Base-by-base conservation (phyloP, 1,140 invertebrate genomes). In the Phymastichus coffea region DNA sequence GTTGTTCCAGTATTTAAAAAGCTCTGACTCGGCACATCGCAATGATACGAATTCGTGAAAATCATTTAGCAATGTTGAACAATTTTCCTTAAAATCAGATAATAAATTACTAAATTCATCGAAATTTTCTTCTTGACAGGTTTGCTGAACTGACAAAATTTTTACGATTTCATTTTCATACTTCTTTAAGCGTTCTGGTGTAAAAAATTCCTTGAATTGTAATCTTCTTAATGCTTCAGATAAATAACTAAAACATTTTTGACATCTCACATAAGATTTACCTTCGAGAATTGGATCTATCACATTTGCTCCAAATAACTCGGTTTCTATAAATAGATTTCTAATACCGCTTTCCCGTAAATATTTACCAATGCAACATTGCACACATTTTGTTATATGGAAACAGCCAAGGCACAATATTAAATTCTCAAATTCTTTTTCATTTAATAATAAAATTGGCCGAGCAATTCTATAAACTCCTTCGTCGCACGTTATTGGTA, bases 351-450 rank as follows among this genome's bases (percentile, higher is more conserved):
- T 63, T 15, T 38, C 48, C 35, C 28, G 30, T 9, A 66, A 30
- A 54, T 60, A 66, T 46, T 57, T 59, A n/a, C 61, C 60, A 17
- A 66, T 60, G 10, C 43, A 55, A 38, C 25, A 22, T 6, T 52
- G 44, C 3, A 54, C 1, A 10, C 35, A 17, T 63, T 66, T 66
- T 17, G 57, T 57, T 1, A 53, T 23, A 35, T 63, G 61, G 33
- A 66, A 57, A 30, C 52, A 43, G 17, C 63, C 53, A 14, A 64
- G 25, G n/a, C 54, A 41, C n/a, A 66, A 15, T 15, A 57, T 14
- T 8, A 66, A 9, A 30, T 59, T 43, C 20, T 60, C 47, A 33
- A 66, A 66, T 63, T 63, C 25, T 26, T 60, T 14, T 7, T 6
- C 4, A 7, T 41, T 53, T 25, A 37, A 1, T 3, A 52, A 2